These are phyloP conservation scores for Ypsolopha sequella DNA, from an alignment of 2,888 invertebrate species.

Conservation along the genomic window DNA sequence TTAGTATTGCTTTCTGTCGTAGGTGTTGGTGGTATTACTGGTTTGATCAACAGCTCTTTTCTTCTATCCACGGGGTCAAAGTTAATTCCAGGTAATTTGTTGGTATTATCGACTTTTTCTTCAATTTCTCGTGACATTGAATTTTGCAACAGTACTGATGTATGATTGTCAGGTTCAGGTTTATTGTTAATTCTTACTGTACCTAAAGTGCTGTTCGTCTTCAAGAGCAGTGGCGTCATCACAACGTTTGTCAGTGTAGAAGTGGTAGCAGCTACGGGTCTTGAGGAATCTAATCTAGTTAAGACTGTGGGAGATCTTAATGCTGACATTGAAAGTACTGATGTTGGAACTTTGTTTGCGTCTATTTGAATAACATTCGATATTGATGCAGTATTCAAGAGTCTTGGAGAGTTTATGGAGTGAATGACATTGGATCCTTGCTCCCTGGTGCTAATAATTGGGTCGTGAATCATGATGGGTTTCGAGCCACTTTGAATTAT, in stretches of 20 bases:
- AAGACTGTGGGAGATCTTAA: constrained; percentile 43
- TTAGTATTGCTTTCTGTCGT: constrained; percentile 28
- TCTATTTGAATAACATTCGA: constrained; percentile 46
- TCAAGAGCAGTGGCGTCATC: constrained; percentile 47
- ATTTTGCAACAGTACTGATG: constrained; percentile 15
- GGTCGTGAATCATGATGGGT: constrained; percentile 39
- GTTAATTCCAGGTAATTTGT: constrained; percentile 9
- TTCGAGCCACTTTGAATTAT: constrained; percentile 46
- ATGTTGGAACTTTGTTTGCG: constrained; percentile 36
- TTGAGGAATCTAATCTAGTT: constrained; percentile 39
- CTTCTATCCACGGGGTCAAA: constrained; percentile 21
- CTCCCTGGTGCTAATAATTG: constrained; percentile 31
- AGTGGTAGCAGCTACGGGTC: constrained; percentile 32
- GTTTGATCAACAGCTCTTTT: constrained; percentile 14
- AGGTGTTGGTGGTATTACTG: constrained; percentile 13
- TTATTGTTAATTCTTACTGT: constrained; percentile 34
- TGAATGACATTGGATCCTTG: constrained; percentile 51
- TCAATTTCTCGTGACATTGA: constrained; percentile 15
- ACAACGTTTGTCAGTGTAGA: constrained; percentile 40
- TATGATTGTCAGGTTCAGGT: constrained; percentile 23
- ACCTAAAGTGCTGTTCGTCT: constrained; percentile 29
- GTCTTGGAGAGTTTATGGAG: constrained; percentile 42
- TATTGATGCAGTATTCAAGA: constrained; percentile 38
- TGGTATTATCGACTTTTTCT: constrained; percentile 14
- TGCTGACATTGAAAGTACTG: constrained; percentile 50